phyloP scores from a whole-genome alignment of 2,888 invertebrate species.

The Epinotia bilunana region DNA sequence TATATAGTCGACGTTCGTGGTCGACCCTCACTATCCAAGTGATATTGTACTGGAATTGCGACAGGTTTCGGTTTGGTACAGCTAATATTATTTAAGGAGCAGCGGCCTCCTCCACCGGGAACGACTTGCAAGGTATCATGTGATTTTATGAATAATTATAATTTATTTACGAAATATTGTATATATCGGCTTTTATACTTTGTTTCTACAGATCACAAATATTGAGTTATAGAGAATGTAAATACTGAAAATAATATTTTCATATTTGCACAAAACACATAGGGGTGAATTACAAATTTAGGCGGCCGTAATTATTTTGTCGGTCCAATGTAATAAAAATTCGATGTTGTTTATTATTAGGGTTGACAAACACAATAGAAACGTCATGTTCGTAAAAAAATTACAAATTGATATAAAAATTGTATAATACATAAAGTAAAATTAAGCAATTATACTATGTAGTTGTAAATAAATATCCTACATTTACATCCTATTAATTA shows the following conservation, averaged over 20 bases:
- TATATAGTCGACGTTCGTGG: slow-evolving; percentile 17
- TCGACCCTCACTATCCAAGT: slow-evolving; percentile 16
- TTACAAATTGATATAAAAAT: no score
- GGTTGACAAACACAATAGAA: no score
- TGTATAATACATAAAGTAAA: no score
- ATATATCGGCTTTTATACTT: slow-evolving; percentile 55
- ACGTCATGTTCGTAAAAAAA: no score
- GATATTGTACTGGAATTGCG: slow-evolving; percentile 28
- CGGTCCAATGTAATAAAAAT: no score
- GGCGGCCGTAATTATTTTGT: no score
- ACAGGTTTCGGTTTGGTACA: slow-evolving; percentile 31
- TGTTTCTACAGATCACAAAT: slow-evolving; percentile 50
- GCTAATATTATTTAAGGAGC: slow-evolving; percentile 31
- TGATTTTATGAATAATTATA: slow-evolving; percentile 51
- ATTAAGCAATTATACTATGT: no score
- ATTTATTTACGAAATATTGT: slow-evolving; percentile 54
- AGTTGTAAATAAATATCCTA: no score
- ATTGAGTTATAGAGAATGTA: slow-evolving; percentile 56
- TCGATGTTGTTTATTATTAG: no score
- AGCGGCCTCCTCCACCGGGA: slow-evolving; percentile 36
- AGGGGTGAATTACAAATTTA: no score
- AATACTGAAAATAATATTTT: slow-evolving; percentile 58
- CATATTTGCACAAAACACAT: slow-evolving; percentile 49
- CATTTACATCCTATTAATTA: no score
- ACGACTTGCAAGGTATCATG: slow-evolving; percentile 51